Conservation (phyloP, 2,797 vertebrate genomes). For the Myotis daubentonii region DNA sequence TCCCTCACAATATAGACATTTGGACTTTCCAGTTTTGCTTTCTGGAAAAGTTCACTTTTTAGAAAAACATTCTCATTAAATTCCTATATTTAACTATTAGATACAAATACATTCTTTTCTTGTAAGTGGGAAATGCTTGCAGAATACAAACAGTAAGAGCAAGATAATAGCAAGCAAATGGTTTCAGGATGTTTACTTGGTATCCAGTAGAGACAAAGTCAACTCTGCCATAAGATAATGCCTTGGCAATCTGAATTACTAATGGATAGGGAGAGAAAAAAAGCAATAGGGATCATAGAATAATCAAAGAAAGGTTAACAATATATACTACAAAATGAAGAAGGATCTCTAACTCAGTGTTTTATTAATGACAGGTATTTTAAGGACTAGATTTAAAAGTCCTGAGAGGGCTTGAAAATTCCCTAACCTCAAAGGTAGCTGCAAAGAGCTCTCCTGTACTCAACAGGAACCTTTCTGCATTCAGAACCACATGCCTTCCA, state of each 20-base stretch:
- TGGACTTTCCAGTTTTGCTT: slow-evolving; percentile 32
- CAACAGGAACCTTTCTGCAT: neutral
- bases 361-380: neutral
- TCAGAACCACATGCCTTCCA: neutral
- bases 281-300: neutral
- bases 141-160: slow-evolving; percentile 34
- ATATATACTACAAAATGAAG: neutral
- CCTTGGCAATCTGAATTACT: neutral
- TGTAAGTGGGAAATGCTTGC: neutral
- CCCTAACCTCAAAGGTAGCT: slow-evolving; percentile 4
- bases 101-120: slow-evolving; percentile 18
- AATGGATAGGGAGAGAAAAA: neutral
- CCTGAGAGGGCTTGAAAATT: slow-evolving; percentile 23
- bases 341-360: neutral
- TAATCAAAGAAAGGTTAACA: slow-evolving; percentile 29
- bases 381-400: neutral
- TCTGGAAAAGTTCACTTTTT: neutral
- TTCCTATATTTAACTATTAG: neutral
- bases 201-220: neutral
- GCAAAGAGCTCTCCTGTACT: neutral
- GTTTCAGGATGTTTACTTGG: slow-evolving; percentile 30
- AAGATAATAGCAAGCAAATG: slow-evolving; percentile 39
- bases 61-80: slow-evolving; percentile 39
- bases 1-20: neutral
- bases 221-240: neutral